Conservation (phyloP, 2,888 invertebrate genomes). For the Zonitis immaculata region DNA sequence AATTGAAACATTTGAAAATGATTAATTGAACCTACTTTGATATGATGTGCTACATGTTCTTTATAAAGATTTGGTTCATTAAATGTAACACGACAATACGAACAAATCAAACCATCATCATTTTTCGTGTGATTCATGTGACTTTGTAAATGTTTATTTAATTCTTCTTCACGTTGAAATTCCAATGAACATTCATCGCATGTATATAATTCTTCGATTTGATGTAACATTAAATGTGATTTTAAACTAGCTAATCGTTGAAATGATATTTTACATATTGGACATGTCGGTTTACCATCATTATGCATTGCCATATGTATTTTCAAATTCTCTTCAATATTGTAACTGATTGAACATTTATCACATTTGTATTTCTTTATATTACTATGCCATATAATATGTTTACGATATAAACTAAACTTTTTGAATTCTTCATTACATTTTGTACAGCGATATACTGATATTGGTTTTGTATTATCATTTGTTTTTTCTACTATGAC, state of each 20-base stretch:
- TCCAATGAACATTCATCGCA: conserved; percentile 43
- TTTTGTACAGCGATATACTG: conserved; percentile 30
- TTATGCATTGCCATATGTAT: conserved; percentile 42
- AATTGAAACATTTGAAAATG: not conserved
- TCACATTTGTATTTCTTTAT: conserved; percentile 42
- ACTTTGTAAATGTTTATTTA: conserved; percentile 50
- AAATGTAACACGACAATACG: conserved; percentile 55
- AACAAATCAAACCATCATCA: conserved; percentile 50
- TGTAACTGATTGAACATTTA: conserved; percentile 40
- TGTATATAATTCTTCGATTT: conserved; percentile 43
- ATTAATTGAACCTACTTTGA: conserved; percentile 48
- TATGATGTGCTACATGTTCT: conserved; percentile 53
- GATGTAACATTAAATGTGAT: conserved; percentile 44
- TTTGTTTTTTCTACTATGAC: not conserved
- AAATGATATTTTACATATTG: conserved; percentile 44
- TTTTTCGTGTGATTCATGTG: conserved; percentile 39
- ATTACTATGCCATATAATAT: conserved; percentile 39
- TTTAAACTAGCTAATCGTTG: conserved; percentile 45
- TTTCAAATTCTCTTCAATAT: conserved; percentile 44
- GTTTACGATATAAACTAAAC: conserved; percentile 33
- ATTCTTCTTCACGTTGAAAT: conserved; percentile 47
- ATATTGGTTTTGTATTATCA: conserved; percentile 3
- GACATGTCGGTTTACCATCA: conserved; percentile 38
- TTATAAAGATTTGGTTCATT: conserved; percentile 47
- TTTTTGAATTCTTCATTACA: conserved; percentile 38